Evolutionary conservation across 2,113 vertebrate species (phyloP), one percentile per base, ranked within the genome.

Genomic region (Riparia riparia): DNA sequence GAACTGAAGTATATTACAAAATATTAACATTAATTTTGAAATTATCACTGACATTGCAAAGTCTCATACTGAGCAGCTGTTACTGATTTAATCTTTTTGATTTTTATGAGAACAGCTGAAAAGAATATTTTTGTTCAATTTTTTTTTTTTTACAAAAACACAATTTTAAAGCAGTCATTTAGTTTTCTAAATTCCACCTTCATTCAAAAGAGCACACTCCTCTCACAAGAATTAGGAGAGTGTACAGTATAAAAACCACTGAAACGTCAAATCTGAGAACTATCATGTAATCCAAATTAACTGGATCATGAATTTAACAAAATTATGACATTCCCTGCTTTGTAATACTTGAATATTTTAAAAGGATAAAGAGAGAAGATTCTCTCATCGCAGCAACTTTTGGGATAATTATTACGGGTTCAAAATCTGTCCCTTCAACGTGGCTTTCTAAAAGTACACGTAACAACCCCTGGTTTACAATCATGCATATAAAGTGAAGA

Each of bases 361-460:
- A 20, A 90, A 68, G 6, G 7, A 26, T 32, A 41, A 82, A 81
- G n/a, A 60, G 8, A 51, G 8, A 44, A 17, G 12, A 54, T 72
- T 54, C 12, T 77, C 29, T 26, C 9, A 56, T 56, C 73, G 76
- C 63, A 82, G 19, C 70, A 93, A 15, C 32, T 89, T 78, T 44
- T 92, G 34, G 21, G 22, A 74, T 41, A 44, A 45, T 12, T 49
- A 14, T 39, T 22, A 58, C 1, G 20, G 34, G 73, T 78, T 72
- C 12, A 63, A 85, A 79, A 25, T 17, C 34, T 0, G 0, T 24
- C 21, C 14, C 9, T 56, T 71, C n/a, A 26, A 4, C 0, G 0
- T 28, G 12, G 3, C 28, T 74, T 93, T 68, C 19, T 45, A 45
- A 60, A 83, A 64, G 32, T 42, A 29, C 42, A 60, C 68, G 9